phyloP scores from a whole-genome alignment of 2,113 vertebrate genomes.

The rabbit (Oryctolagus cuniculus) region mOryCun1.1 NC_091434.1:142732501-142733000 shows the following conservation, averaged over 20 bases:
- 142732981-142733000: neutral
- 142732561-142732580: neutral
- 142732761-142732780: neutral
- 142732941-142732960: constrained; percentile 20
- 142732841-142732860: neutral
- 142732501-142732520: too few relatives aligned
- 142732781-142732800: neutral
- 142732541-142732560: neutral
- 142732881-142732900: neutral
- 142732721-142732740: neutral
- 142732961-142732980: neutral
- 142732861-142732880: neutral
- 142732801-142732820: neutral
- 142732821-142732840: neutral
- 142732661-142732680: neutral
- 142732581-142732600: neutral
- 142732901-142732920: neutral
- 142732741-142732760: neutral
- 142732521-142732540: neutral
- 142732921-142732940: neutral
- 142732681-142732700: neutral
- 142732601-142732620: neutral
- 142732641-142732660: neutral
- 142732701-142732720: neutral
- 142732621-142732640: neutral